Percentiles rank a stretch among this genome's conserved stretches.
phyloP scores from a whole-genome alignment of 2,797 vertebrate genomes.

The Macropodus opercularis region DNA sequence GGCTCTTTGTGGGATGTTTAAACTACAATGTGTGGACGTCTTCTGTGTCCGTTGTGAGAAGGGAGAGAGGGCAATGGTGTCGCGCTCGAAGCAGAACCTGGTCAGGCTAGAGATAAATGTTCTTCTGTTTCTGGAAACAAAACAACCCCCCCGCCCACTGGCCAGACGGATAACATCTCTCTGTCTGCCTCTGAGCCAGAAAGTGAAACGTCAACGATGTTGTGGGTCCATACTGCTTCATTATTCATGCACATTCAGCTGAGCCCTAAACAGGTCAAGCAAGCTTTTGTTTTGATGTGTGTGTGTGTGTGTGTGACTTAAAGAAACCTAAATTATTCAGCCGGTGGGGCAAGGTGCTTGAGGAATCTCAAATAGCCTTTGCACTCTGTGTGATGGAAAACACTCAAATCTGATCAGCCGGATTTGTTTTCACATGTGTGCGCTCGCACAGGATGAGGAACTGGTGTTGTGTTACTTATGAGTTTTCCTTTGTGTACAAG shows the following conservation, averaged over 20 bases:
- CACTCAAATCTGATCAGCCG: slow-evolving; percentile 83
- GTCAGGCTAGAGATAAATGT: slow-evolving; percentile 17
- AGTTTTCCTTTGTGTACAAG: slow-evolving; percentile 48
- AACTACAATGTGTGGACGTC: slow-evolving; percentile 2
- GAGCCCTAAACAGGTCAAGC: slow-evolving; percentile 65
- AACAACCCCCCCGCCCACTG: slow-evolving; percentile 16
- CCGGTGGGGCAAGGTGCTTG: slow-evolving; percentile 53
- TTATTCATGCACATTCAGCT: slow-evolving; percentile 72
- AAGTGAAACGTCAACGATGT: slow-evolving; percentile 76
- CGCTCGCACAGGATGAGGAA: slow-evolving; percentile 34
- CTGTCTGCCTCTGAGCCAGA: slow-evolving; percentile 51
- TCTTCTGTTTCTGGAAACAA: slow-evolving; percentile 34
- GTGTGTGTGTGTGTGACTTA: slow-evolving; percentile 57
- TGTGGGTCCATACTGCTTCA: slow-evolving; percentile 57
- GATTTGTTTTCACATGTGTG: slow-evolving; percentile 79
- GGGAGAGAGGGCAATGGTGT: no score
- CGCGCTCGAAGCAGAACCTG: slow-evolving; percentile 14
- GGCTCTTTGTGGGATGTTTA: slow-evolving; percentile 34
- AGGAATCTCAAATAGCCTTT: slow-evolving; percentile 83
- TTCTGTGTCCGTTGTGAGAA: slow-evolving; percentile 24
- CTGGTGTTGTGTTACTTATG: slow-evolving; percentile 66
- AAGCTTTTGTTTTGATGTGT: slow-evolving; percentile 58
- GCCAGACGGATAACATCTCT: slow-evolving; percentile 40
- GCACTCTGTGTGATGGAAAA: slow-evolving; percentile 81
- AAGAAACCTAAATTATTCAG: slow-evolving; percentile 80